A percentile compares a stretch with the other conserved stretches of the same genome.
Evolutionary conservation across 2,797 vertebrate species (phyloP).

Genomic region (Poeciliopsis turneri): DNA sequence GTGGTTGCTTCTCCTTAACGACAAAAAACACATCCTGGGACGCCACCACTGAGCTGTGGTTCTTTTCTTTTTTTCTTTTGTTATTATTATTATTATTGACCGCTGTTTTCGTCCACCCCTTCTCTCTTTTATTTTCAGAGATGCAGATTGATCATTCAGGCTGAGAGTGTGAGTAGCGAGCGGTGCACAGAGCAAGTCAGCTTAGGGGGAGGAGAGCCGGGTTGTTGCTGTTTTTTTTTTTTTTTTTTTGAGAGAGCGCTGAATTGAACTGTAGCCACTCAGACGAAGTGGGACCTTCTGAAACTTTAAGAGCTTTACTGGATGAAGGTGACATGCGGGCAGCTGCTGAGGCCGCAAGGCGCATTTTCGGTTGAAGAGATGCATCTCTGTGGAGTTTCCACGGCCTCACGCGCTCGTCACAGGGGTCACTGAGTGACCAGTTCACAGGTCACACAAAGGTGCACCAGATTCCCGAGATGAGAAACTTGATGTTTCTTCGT

Average conservation of each 20-base stretch:
- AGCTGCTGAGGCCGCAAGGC: slow-evolving; percentile 42
- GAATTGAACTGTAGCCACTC: slow-evolving; percentile 42
- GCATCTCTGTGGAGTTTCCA: slow-evolving; percentile 63
- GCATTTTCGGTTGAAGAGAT: slow-evolving; percentile 43
- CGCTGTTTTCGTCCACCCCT: slow-evolving; percentile 47
- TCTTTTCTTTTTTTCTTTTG: not conserved
- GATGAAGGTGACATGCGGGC: slow-evolving; percentile 52
- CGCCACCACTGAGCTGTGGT: slow-evolving; percentile 33
- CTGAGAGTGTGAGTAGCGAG: slow-evolving; percentile 80
- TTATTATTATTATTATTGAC: slow-evolving; percentile 55
- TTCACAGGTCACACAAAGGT: not conserved
- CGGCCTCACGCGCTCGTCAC: slow-evolving; percentile 20
- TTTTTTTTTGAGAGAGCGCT: slow-evolving; percentile 46
- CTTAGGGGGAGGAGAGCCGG: slow-evolving; percentile 36
- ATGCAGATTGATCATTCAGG: slow-evolving; percentile 80
- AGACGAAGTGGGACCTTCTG: slow-evolving; percentile 64
- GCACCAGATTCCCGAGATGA: slow-evolving; percentile 4
- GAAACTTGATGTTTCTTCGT: slow-evolving; percentile 12
- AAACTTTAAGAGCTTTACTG: slow-evolving; percentile 52
- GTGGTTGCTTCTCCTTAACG: slow-evolving; percentile 9
- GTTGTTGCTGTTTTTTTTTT: not conserved
- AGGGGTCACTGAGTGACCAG: not conserved
- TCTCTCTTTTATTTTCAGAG: slow-evolving; percentile 78
- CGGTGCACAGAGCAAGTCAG: slow-evolving; percentile 61
- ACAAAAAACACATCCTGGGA: slow-evolving; percentile 16